Conservation (phyloP, 37 sponge, comb jelly and placozoan genomes). For the Theonella swinhoei region DNA sequence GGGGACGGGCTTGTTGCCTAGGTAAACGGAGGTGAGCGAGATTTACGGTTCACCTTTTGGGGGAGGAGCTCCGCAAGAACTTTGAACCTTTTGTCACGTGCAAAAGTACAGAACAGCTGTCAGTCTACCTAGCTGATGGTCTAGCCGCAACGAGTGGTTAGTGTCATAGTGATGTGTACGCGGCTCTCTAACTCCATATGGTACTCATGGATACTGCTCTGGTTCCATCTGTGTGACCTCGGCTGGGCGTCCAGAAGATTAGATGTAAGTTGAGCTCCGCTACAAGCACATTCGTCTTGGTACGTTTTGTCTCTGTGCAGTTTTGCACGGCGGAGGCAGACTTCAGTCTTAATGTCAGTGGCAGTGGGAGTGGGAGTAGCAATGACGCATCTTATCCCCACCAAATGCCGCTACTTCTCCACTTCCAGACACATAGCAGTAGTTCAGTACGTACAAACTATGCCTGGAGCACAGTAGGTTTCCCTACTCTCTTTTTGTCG, state of each 20-base stretch:
- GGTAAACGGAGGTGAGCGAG: not conserved
- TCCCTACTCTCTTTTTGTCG: slow-evolving; percentile 48
- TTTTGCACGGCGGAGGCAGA: not conserved
- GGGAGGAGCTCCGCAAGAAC: no score
- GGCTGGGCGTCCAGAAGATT: not conserved
- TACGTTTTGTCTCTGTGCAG: no score
- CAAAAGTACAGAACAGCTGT: no score
- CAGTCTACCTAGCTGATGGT: no score
- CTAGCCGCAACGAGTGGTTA: no score
- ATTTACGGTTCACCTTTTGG: not conserved
- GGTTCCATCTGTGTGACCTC: not conserved
- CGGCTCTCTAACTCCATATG: not conserved
- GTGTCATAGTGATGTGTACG: not conserved
- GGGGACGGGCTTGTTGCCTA: no score
- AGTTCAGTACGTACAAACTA: slow-evolving; percentile 29
- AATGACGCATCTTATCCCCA: no score
- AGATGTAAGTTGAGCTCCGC: not conserved
- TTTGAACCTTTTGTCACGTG: no score
- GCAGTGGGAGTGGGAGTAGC: no score
- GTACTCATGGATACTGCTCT: not conserved
- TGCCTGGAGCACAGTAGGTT: slow-evolving; percentile 54
- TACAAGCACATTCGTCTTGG: not conserved
- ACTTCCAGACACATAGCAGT: not conserved
- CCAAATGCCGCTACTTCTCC: not conserved
- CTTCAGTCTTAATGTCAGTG: not conserved